phyloP scores from a whole-genome alignment of 92 coral and sea anemone species.

The Epizoanthus ramosus region DNA sequence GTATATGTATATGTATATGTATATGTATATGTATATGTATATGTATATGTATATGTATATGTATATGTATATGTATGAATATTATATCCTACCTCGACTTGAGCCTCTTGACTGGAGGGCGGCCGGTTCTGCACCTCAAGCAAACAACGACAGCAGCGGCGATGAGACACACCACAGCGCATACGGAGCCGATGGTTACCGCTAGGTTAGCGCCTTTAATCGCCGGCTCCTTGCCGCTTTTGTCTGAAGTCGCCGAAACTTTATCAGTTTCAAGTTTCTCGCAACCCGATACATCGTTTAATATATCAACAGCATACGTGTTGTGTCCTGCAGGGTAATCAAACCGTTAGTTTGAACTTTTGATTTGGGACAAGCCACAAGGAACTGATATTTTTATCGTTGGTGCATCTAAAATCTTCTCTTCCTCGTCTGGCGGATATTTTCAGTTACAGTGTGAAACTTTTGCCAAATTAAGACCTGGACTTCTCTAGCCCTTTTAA shows the following conservation, averaged over 20 bases:
- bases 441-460: too few species aligned
- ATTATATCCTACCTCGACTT: constrained; percentile 63
- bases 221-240: neutral
- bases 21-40: too few species aligned
- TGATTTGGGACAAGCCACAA: neutral
- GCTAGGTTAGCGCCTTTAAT: constrained; percentile 70
- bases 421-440: too few species aligned
- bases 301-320: constrained; percentile 71
- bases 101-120: constrained; percentile 72
- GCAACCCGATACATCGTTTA: constrained; percentile 60
- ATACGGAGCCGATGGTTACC: constrained; percentile 78
- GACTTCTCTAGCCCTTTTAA: too few species aligned
- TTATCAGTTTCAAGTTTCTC: constrained; percentile 46
- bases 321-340: constrained; percentile 61
- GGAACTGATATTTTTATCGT: too few species aligned
- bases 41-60: too few species aligned
- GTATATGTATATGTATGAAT: too few species aligned
- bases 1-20: too few species aligned
- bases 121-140: constrained; percentile 76
- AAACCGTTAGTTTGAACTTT: neutral
- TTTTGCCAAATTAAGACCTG: too few species aligned
- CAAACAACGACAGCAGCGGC: constrained; percentile 88
- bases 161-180: constrained; percentile 82
- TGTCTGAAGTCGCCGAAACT: constrained; percentile 5
- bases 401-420: too few species aligned